These are phyloP conservation scores for Toxotes chatareus DNA, from an alignment of 2,113 vertebrate genomes.

Conservation along the genomic window DNA sequence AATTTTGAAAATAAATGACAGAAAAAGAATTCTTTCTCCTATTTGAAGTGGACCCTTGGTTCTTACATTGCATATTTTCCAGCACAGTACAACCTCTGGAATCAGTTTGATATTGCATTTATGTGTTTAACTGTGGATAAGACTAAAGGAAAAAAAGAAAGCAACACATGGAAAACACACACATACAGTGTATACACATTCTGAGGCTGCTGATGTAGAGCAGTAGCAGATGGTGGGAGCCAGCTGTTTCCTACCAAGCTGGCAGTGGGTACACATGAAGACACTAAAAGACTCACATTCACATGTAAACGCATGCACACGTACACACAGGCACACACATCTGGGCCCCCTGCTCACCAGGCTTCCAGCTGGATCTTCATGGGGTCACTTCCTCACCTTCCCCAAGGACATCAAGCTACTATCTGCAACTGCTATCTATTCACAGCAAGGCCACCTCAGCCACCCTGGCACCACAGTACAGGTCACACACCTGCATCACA, in stretches of 20 bases:
- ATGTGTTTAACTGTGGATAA: slow-evolving; percentile 36
- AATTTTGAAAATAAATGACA: slow-evolving; percentile 30
- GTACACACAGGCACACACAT: slow-evolving; percentile 60
- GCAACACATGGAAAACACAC: slow-evolving; percentile 42
- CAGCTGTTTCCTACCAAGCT: slow-evolving; percentile 83
- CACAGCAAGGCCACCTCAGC: slow-evolving; percentile 39
- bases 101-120: slow-evolving; percentile 32
- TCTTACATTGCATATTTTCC: neutral
- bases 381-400: slow-evolving; percentile 70
- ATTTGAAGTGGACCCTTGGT: neutral
- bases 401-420: slow-evolving; percentile 65
- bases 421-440: too few relatives aligned
- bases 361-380: slow-evolving; percentile 73
- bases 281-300: slow-evolving; percentile 58
- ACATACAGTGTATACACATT: slow-evolving; percentile 42
- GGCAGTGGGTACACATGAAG: slow-evolving; percentile 79
- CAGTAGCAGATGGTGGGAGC: slow-evolving; percentile 83
- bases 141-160: slow-evolving; percentile 1
- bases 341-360: slow-evolving; percentile 60
- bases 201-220: slow-evolving; percentile 59
- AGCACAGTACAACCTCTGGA: slow-evolving; percentile 12
- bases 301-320: slow-evolving; percentile 13
- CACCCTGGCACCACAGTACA: slow-evolving; percentile 7
- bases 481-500: slow-evolving; percentile 61
- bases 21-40: slow-evolving; percentile 4